Conservation (phyloP, 2,888 invertebrate genomes). For the Elegia similella region DNA sequence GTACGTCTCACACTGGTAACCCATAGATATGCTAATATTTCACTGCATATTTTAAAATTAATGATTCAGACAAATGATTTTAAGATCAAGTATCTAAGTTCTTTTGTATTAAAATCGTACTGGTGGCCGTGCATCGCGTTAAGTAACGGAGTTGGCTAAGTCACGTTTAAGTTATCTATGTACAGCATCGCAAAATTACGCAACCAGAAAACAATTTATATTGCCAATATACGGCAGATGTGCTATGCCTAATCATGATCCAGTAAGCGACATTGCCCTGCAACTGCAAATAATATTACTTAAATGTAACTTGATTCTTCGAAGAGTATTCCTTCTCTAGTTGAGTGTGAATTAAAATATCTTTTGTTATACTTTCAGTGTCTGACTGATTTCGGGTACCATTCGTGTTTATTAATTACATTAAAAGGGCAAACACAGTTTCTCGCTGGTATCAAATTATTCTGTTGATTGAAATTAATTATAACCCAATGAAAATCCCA, state of each 20-base stretch:
- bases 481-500: too few relatives aligned
- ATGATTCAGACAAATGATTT: slow-evolving; percentile 60
- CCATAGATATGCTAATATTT: slow-evolving; percentile 54
- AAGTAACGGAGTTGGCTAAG: slow-evolving; percentile 65
- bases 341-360: too few relatives aligned
- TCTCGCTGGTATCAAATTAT: too few relatives aligned
- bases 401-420: too few relatives aligned
- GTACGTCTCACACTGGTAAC: slow-evolving; percentile 40
- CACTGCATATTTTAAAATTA: slow-evolving; percentile 65
- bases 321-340: too few relatives aligned
- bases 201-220: slow-evolving; percentile 47
- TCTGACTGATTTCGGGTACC: too few relatives aligned
- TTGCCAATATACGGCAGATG: slow-evolving; percentile 6
- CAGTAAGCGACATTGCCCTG: slow-evolving; percentile 18
- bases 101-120: slow-evolving; percentile 54
- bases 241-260: neutral
- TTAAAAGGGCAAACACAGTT: too few relatives aligned
- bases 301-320: too few relatives aligned
- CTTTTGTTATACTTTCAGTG: too few relatives aligned
- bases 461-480: too few relatives aligned
- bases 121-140: slow-evolving; percentile 56
- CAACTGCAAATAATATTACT: neutral
- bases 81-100: slow-evolving; percentile 60
- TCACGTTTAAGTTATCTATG: slow-evolving; percentile 68
- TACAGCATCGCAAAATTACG: slow-evolving; percentile 56